phyloP scores from a whole-genome alignment of 2,113 vertebrate species.

The Symphodus melops region DNA sequence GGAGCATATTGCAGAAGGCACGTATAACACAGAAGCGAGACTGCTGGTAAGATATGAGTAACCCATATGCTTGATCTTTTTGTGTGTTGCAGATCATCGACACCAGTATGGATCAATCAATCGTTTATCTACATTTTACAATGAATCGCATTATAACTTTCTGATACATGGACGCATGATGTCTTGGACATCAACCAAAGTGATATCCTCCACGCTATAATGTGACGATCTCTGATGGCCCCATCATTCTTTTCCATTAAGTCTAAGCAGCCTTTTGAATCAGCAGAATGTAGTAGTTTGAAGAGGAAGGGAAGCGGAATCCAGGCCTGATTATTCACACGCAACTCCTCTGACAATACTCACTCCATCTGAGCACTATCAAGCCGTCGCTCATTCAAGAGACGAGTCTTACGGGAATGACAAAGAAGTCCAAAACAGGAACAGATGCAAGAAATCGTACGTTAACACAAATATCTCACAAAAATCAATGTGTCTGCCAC shows the following conservation, averaged over 20 bases:
- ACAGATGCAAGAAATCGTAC: conserved; percentile 28
- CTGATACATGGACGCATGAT: conserved; percentile 62
- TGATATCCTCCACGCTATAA: conserved; percentile 51
- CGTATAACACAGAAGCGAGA: conserved; percentile 42
- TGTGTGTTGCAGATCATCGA: conserved; percentile 49
- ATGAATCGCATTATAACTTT: conserved; percentile 59
- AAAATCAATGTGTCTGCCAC: neutral
- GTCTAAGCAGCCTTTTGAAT: conserved; percentile 77
- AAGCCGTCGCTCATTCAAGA: conserved; percentile 61
- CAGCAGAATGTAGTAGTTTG: conserved; percentile 66
- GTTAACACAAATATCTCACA: conserved; percentile 40
- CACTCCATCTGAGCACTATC: conserved; percentile 74
- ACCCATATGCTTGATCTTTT: conserved; percentile 51
- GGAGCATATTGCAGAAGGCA: conserved; percentile 54
- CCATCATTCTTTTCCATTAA: conserved; percentile 61
- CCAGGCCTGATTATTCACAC: conserved; percentile 77
- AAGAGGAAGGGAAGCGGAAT: conserved; percentile 62
- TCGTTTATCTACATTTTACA: conserved; percentile 57
- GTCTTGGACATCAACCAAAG: conserved; percentile 67
- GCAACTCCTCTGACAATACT: conserved; percentile 68
- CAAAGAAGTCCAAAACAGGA: conserved; percentile 34
- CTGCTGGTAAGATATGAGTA: conserved; percentile 34
- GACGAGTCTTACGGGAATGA: conserved; percentile 63
- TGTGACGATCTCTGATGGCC: conserved; percentile 59
- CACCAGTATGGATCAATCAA: conserved; percentile 58